Evolutionary conservation across 1,140 invertebrate species (phyloP), one percentile per base, ranked within the genome.

Genomic region (Drosophila pseudoananassae): DNA sequence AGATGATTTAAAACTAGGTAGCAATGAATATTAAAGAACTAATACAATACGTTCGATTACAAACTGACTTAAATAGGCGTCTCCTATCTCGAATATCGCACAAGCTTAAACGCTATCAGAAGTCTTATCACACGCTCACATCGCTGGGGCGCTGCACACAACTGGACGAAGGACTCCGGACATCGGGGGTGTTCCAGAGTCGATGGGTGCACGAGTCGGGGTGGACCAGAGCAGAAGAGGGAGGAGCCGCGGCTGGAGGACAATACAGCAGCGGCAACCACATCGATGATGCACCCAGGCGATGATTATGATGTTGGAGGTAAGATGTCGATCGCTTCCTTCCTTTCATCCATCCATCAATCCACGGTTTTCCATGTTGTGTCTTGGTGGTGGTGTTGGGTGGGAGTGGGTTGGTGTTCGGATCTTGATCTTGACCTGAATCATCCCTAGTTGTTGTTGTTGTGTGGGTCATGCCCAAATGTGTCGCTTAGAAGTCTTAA

Each of bases 21-120:
- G 81, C 82, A 76, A 66, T 81, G 59, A 82, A 66, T 80, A 82
- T 87, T 85, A 78, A 51, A 78, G 70, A 75, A 76, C 65, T 87
- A 85, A 85, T 88, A 87, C 78, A 85, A 71, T 87, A 88, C 82
- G 83, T 87, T 87, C 83, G 75, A 72, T 78, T 76, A 87, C 74
- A 82, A 87, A 87, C 82, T 87, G 82, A 87, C 82, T 87, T 87
- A 87, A 87, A 58, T 87, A 78, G 83, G 75, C 68, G 55, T 70
- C 57, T 66, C 49, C 74, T 79, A 83, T 64, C 50, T 71, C 64
- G 54, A 53, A 52, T 66, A 76, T 74, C 74, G 49, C 70, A 71
- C 47, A 71, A 73, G 74, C 83, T 87, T 87, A 87, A 63, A 88
- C 70, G 65, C 78, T 87, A 88, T 65, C 83, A 82, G 78, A 76